A percentile compares a stretch with the other conserved stretches of the same genome.
phyloP scores from a whole-genome alignment of 2,888 invertebrate genomes.

The Orthosia incerta region DNA sequence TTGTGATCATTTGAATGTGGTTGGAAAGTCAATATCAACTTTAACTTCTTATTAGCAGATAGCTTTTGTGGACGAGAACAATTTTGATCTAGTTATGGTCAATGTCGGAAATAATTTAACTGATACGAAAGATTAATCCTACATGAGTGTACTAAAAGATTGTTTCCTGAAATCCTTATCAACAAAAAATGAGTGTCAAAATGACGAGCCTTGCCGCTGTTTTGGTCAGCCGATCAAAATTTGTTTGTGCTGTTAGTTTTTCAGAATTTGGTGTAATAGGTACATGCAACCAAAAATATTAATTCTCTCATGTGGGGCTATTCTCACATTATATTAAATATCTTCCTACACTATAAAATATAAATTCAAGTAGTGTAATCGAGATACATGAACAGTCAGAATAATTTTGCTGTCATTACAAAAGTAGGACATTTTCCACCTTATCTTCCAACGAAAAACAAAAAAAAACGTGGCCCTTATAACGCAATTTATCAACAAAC shows the following conservation, averaged over 20 bases:
- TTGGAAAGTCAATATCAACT: background rate
- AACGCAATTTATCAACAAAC: slow-evolving; percentile 69
- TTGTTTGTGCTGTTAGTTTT: too few species aligned
- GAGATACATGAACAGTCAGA: too few species aligned
- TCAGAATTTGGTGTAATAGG: too few species aligned
- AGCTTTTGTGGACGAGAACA: too few species aligned
- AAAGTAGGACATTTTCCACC: slow-evolving; percentile 20
- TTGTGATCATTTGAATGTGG: background rate
- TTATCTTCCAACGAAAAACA: slow-evolving; percentile 25
- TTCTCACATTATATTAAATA: too few species aligned
- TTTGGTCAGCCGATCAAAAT: background rate
- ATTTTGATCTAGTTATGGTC: background rate
- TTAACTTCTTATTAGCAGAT: too few species aligned
- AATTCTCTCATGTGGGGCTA: too few species aligned
- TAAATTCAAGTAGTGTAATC: too few species aligned
- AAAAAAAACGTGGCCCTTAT: slow-evolving; percentile 44
- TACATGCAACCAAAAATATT: too few species aligned
- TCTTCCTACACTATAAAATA: background rate
- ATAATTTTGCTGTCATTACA: background rate
- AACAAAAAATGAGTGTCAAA: background rate
- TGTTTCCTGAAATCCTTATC: background rate
- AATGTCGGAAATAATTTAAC: background rate
- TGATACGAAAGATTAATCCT: too few species aligned
- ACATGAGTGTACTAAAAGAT: background rate
- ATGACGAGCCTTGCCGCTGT: background rate